phyloP scores from a whole-genome alignment of 2,113 vertebrate genomes.

The Setophaga kirtlandii region DNA sequence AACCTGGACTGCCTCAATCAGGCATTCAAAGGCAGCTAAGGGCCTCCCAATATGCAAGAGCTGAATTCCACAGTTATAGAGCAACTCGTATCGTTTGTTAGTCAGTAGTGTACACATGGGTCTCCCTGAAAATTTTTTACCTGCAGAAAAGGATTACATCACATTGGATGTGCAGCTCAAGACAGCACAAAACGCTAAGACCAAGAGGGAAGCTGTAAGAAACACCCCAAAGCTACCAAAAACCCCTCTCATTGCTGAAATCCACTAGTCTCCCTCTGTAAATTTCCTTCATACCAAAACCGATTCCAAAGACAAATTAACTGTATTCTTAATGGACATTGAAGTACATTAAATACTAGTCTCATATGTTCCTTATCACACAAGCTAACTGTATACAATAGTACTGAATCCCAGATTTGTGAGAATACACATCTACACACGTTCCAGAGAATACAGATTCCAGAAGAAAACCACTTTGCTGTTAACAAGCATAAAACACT shows the following conservation, averaged over 20 bases:
- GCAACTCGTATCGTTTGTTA: constrained; percentile 94
- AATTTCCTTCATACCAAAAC: background rate
- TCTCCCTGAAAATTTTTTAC: constrained; percentile 91
- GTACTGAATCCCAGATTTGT: background rate
- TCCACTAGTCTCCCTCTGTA: background rate
- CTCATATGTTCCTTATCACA: background rate
- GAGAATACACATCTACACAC: background rate
- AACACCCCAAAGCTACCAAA: background rate
- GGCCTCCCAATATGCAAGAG: constrained; percentile 93
- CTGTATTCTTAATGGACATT: background rate
- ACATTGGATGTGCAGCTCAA: background rate
- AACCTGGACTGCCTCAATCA: constrained; percentile 97
- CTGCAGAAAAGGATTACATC: constrained; percentile 60
- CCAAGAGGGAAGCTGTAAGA: background rate
- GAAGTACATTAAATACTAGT: background rate
- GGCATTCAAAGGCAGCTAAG: constrained; percentile 94
- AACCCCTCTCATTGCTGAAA: background rate
- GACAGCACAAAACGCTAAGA: background rate
- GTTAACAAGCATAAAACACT: background rate
- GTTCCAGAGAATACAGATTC: background rate
- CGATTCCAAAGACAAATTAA: background rate
- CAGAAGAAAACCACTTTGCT: background rate
- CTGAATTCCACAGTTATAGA: constrained; percentile 97
- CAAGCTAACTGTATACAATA: background rate
- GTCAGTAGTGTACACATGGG: constrained; percentile 95